Conservation (phyloP, 2,888 invertebrate genomes). For the Amphimallon solstitiale region DNA sequence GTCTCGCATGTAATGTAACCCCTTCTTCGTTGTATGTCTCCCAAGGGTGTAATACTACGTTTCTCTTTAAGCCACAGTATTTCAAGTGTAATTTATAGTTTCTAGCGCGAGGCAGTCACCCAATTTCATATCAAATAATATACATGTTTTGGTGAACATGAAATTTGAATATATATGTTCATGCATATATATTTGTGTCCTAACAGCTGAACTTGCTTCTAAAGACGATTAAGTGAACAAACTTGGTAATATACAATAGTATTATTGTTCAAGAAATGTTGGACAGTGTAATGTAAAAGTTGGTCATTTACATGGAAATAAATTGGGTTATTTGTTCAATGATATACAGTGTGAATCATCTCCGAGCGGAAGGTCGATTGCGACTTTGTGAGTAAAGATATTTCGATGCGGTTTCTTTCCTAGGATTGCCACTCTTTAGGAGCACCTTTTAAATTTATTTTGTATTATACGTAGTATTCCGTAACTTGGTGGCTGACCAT, state of each 20-base stretch:
- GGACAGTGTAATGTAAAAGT: background rate
- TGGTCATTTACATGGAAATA: too few relatives aligned
- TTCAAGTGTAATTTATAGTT: slow-evolving; percentile 27
- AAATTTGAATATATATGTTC: slow-evolving; percentile 22
- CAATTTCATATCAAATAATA: slow-evolving; percentile 17
- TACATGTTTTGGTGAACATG: slow-evolving; percentile 4
- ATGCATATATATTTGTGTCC: background rate
- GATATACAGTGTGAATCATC: too few relatives aligned
- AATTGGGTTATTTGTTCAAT: too few relatives aligned
- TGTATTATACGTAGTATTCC: too few relatives aligned
- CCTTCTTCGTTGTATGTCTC: slow-evolving; percentile 25
- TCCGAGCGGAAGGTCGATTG: too few relatives aligned
- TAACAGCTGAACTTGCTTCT: too few relatives aligned
- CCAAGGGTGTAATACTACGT: slow-evolving; percentile 19
- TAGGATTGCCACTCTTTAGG: too few relatives aligned
- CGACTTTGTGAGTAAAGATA: too few relatives aligned
- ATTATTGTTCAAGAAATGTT: background rate
- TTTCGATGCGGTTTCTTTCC: too few relatives aligned
- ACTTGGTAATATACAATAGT: background rate
- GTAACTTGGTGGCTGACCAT: too few relatives aligned
- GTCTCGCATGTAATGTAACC: slow-evolving; percentile 1
- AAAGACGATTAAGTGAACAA: too few relatives aligned
- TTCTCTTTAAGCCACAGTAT: slow-evolving; percentile 25
- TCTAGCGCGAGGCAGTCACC: background rate
- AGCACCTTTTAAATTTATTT: too few relatives aligned